Evolutionary conservation across 2,888 invertebrate species (phyloP), one percentile per base, ranked within the genome.

Genomic region (Protodeltote pygarga): DNA sequence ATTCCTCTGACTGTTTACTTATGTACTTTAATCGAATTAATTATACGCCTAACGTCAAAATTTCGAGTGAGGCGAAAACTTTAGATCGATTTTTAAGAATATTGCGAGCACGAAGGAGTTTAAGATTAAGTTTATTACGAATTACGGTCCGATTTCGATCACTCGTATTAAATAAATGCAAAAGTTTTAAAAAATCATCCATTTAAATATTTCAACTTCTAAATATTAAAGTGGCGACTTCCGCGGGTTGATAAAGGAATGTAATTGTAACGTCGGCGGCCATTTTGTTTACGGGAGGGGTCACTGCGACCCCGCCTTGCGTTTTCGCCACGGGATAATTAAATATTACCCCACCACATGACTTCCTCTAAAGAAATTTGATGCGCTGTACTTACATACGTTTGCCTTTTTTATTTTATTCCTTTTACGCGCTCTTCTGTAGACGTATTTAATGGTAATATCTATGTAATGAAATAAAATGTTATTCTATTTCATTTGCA

Each of bases 261-360:
- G 81, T 87, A 85, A 90, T 88, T 89, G 88, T 88, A 81, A 81
- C 77, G 75, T 72, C 66, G 79, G 82, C 90, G 78, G 91, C 91
- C 91, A 91, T 91, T 89, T 91, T 92, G 88, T 79, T 78, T 70
- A 77, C 89, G 88, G 91, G 91, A 85, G 89, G 91, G 91, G 90
- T 90, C 89, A 89, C 74, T 68, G 57, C 76, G 89, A 89, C 83
- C 88, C 91, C 92, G 91, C 92, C 92, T 90, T 65, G 79, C 81
- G 75, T 85, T 90, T 90, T 91, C 91, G 89, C 82, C 55, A 78
- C 76, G 67, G 85, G 80, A 89, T 89, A 91, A 90, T 92, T 91
- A 91, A 89, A 87, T 88, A 85, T 85, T 84, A 85, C 89, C 89
- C 90, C 87, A 87, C 90, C 80, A 85, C 76, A 71, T 67, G 65